phyloP scores from a whole-genome alignment of 2,113 vertebrate species.

The Callithrix jacchus region DNA sequence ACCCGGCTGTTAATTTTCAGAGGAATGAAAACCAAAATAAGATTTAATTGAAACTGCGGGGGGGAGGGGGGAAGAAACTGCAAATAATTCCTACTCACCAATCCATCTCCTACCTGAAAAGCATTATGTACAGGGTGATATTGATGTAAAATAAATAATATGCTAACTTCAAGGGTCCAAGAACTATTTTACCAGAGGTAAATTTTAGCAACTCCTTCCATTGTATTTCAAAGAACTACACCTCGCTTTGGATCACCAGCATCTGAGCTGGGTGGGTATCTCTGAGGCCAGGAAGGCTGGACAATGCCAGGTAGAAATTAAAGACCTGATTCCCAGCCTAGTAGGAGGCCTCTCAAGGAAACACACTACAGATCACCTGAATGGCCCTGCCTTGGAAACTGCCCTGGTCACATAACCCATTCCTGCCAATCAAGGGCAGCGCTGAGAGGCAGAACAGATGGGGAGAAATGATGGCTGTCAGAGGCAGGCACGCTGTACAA shows the following conservation, averaged over 20 bases:
- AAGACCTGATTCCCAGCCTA: not conserved
- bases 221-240: not conserved
- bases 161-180: not conserved
- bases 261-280: not conserved
- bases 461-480: not conserved
- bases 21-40: not conserved
- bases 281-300: not conserved
- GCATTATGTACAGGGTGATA: not conserved
- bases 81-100: slow-evolving; percentile 2
- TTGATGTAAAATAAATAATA: not conserved
- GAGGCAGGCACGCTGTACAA: not conserved
- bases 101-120: not conserved
- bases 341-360: not conserved
- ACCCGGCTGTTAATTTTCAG: not conserved
- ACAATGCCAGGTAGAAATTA: not conserved
- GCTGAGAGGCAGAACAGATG: not conserved
- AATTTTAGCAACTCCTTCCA: not conserved
- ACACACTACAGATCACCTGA: too few relatives aligned
- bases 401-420: not conserved
- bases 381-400: not conserved
- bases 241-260: not conserved
- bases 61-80: not conserved
- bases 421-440: not conserved
- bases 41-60: not conserved
- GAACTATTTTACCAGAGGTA: not conserved